Evolutionary conservation across 2,797 vertebrate species (phyloP).

Genomic region (Anguilla pacifica): DNA sequence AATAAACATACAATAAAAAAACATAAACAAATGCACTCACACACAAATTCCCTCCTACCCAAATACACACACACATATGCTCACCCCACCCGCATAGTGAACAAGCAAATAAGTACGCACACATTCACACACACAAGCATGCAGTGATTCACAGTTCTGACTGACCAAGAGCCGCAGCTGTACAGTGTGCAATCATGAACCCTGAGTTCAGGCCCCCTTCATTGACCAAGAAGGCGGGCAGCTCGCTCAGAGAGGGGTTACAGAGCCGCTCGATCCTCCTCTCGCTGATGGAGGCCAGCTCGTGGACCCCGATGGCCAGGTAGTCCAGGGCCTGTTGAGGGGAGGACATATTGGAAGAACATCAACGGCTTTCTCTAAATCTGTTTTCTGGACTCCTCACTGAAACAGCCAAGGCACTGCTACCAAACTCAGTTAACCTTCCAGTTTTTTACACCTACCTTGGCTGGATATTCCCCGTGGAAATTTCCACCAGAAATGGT

Average conservation of each 20-base stretch:
- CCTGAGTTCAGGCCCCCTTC: slow-evolving; percentile 97
- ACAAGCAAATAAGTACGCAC: background rate
- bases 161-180: slow-evolving; percentile 91
- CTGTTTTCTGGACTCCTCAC: background rate
- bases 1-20: background rate
- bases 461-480: slow-evolving; percentile 98
- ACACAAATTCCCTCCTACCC: background rate
- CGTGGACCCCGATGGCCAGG: slow-evolving; percentile 91
- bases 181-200: slow-evolving; percentile 99
- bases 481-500: slow-evolving; percentile 99
- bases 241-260: slow-evolving; percentile 93
- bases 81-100: too few relatives aligned
- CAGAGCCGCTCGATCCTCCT: slow-evolving; percentile 93
- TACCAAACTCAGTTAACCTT: background rate
- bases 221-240: slow-evolving; percentile 95
- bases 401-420: background rate
- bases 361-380: background rate
- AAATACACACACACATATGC: background rate
- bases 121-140: background rate
- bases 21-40: background rate
- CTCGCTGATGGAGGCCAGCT: slow-evolving; percentile 94
- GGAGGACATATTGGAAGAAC: background rate
- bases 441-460: slow-evolving; percentile 70
- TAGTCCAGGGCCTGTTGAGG: slow-evolving; percentile 87
- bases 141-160: slow-evolving; percentile 5